phyloP scores from a whole-genome alignment of 2,888 invertebrate species.

The Amblyjoppa fuscipennis region DNA sequence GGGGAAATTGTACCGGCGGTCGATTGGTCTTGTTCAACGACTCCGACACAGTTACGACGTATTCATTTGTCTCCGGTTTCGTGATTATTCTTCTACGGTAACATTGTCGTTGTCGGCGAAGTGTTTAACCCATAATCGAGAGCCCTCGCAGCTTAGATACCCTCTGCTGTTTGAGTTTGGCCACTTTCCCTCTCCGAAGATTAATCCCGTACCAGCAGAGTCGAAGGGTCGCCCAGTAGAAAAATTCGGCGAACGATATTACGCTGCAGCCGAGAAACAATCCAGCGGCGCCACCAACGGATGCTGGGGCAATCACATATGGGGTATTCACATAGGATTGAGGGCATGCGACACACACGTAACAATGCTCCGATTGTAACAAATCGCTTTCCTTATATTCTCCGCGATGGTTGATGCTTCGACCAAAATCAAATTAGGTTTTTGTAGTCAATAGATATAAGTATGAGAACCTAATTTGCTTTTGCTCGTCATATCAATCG shows the following conservation, averaged over 20 bases:
- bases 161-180: conserved; percentile 35
- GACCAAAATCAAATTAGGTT: too few relatives aligned
- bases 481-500: too few relatives aligned
- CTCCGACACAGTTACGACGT: too few relatives aligned
- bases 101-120: background rate
- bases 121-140: background rate
- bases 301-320: conserved; percentile 62
- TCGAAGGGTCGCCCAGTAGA: conserved; percentile 90
- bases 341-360: too few relatives aligned
- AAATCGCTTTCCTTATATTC: too few relatives aligned
- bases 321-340: too few relatives aligned
- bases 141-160: background rate
- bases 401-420: too few relatives aligned
- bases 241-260: conserved; percentile 91
- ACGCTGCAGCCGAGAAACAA: conserved; percentile 92
- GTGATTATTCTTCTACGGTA: background rate
- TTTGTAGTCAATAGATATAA: too few relatives aligned
- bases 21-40: too few relatives aligned
- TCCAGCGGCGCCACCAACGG: conserved; percentile 92
- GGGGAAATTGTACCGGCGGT: too few relatives aligned
- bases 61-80: background rate
- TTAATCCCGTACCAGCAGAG: conserved; percentile 87
- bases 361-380: too few relatives aligned
- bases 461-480: too few relatives aligned
- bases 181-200: conserved; percentile 47